Conservation (phyloP, 2,113 vertebrate species). For the Budorcas taxicolor region DNA sequence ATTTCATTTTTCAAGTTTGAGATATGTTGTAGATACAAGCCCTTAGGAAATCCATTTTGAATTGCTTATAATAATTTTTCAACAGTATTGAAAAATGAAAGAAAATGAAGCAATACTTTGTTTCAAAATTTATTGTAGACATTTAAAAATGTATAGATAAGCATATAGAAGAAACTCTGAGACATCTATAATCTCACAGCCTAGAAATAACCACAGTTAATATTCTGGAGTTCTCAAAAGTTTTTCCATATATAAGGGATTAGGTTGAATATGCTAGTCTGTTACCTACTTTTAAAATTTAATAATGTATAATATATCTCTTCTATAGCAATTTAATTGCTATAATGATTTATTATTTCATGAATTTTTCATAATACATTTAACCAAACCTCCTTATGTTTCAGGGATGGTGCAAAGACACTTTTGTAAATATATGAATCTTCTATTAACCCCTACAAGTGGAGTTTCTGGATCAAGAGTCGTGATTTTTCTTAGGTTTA, state of each 20-base stretch:
- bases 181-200: neutral
- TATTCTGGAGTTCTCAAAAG: neutral
- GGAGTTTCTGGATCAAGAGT: neutral
- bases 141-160: neutral
- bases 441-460: neutral
- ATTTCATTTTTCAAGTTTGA: neutral
- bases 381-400: neutral
- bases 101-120: neutral
- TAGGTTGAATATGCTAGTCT: neutral
- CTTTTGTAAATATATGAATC: neutral
- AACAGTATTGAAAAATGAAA: conserved; percentile 17
- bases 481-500: neutral
- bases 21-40: neutral
- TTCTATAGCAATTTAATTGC: neutral
- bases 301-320: neutral
- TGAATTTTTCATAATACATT: neutral
- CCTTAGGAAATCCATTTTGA: neutral
- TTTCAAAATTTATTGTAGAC: neutral
- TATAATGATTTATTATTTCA: neutral
- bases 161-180: neutral
- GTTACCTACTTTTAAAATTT: neutral
- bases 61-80: conserved; percentile 2
- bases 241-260: neutral
- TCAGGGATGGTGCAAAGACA: neutral
- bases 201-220: neutral